Conservation (phyloP, 2,888 invertebrate genomes). For the Lordiphosa andalusiaca region DNA sequence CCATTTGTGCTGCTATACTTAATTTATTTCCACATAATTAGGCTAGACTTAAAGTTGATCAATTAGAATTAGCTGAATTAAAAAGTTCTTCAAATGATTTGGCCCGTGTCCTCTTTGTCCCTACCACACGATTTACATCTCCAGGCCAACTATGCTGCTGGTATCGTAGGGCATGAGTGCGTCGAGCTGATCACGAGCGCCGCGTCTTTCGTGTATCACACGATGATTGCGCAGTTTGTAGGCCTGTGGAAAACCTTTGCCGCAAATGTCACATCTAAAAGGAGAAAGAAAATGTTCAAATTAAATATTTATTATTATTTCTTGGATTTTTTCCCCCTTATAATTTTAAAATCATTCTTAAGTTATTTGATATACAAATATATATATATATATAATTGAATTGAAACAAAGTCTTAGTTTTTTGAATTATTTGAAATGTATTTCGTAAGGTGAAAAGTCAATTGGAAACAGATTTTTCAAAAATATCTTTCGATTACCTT, state of each 20-base stretch:
- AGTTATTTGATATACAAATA: too few species aligned
- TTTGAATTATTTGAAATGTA: too few species aligned
- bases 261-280: conserved; percentile 73
- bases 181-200: conserved; percentile 26
- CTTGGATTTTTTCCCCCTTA: neutral
- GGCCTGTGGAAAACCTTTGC: conserved; percentile 76
- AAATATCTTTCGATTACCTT: too few species aligned
- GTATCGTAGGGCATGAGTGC: conserved; percentile 51
- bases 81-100: too few species aligned
- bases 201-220: conserved; percentile 66
- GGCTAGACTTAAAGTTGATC: conserved; percentile 50
- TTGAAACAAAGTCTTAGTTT: too few species aligned
- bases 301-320: neutral
- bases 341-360: conserved; percentile 2
- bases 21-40: conserved; percentile 85
- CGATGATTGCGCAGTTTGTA: conserved; percentile 75
- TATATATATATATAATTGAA: too few species aligned
- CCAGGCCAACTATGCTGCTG: conserved; percentile 47
- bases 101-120: conserved; percentile 12
- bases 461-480: too few species aligned
- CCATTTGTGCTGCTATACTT: conserved; percentile 92
- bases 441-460: too few species aligned
- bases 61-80: too few species aligned
- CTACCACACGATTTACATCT: conserved; percentile 42
- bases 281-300: neutral